Evolutionary conservation across 2,113 vertebrate genomes (phyloP).

Genomic region (Eublepharis macularius): DNA sequence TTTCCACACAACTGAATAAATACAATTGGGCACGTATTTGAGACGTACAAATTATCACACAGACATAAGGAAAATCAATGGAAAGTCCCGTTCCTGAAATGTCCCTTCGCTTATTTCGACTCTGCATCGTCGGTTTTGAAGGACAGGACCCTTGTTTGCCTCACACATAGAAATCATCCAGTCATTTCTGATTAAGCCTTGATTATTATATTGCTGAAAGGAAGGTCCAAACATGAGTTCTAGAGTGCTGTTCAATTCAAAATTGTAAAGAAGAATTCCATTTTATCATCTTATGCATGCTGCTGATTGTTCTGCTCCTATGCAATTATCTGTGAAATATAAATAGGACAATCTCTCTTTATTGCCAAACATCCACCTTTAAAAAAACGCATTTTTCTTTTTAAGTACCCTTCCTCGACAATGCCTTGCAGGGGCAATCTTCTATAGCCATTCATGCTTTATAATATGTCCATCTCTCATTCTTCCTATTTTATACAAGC

Average conservation of each 20-base stretch:
- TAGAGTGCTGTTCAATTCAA: conserved; percentile 13
- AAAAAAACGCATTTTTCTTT: conserved; percentile 1
- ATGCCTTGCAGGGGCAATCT: background rate
- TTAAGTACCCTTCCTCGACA: conserved; percentile 15
- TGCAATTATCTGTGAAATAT: conserved; percentile 23
- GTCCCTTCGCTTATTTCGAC: conserved; percentile 27
- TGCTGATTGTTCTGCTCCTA: conserved; percentile 34
- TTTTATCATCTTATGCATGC: conserved; percentile 5
- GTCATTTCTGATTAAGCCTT: conserved; percentile 21
- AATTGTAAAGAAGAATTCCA: conserved; percentile 3
- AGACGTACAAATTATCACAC: background rate
- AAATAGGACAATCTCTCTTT: conserved; percentile 31
- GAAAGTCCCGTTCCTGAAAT: background rate
- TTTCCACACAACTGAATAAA: background rate
- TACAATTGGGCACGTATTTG: background rate
- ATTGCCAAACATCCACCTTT: conserved; percentile 3
- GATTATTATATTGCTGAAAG: conserved; percentile 31
- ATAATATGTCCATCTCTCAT: background rate
- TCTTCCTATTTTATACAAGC: conserved; percentile 13
- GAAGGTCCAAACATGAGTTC: conserved; percentile 34
- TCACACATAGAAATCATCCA: background rate
- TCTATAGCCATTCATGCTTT: background rate
- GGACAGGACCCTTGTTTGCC: background rate
- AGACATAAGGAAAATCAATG: background rate
- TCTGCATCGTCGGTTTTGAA: conserved; percentile 6